These are phyloP conservation scores for Caenorhabditis wallacei DNA, from an alignment of 2,888 invertebrate species.

Conservation along the genomic window DNA sequence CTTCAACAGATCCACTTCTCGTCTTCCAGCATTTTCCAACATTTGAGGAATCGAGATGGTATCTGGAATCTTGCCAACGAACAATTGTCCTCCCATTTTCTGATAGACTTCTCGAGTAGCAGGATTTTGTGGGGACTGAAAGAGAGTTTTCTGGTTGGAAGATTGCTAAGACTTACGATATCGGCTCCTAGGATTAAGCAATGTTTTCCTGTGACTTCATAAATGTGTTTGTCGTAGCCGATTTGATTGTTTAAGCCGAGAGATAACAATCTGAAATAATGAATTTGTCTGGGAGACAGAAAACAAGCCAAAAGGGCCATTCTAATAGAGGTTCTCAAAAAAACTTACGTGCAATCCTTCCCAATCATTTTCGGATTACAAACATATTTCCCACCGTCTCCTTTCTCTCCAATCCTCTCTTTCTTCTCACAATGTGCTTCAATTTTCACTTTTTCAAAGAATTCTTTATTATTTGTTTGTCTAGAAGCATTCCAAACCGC, in stretches of 20 bases:
- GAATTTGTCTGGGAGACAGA: neutral
- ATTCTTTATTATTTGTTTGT: neutral
- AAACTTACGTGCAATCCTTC: constrained; percentile 13
- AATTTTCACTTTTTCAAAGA: neutral
- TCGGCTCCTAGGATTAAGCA: constrained; percentile 4
- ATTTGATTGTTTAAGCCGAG: constrained; percentile 23
- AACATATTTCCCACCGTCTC: constrained; percentile 13
- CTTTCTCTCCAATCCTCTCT: constrained; percentile 4
- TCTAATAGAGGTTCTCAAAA: too few species aligned
- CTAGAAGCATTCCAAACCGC: neutral
- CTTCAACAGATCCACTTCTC: neutral
- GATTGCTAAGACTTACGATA: neutral
- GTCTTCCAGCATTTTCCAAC: neutral
- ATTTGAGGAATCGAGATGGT: neutral
- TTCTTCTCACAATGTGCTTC: constrained; percentile 21
- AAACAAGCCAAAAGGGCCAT: too few species aligned
- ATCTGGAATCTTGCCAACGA: constrained; percentile 6
- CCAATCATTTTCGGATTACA: neutral
- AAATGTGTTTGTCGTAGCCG: constrained; percentile 11
- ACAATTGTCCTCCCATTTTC: neutral
- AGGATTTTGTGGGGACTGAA: neutral
- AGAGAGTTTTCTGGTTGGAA: neutral
- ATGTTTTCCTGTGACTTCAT: neutral
- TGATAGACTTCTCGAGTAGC: too few species aligned
- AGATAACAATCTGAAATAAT: neutral